phyloP scores from a whole-genome alignment of 2,113 vertebrate genomes.

The Castor canadensis region DNA sequence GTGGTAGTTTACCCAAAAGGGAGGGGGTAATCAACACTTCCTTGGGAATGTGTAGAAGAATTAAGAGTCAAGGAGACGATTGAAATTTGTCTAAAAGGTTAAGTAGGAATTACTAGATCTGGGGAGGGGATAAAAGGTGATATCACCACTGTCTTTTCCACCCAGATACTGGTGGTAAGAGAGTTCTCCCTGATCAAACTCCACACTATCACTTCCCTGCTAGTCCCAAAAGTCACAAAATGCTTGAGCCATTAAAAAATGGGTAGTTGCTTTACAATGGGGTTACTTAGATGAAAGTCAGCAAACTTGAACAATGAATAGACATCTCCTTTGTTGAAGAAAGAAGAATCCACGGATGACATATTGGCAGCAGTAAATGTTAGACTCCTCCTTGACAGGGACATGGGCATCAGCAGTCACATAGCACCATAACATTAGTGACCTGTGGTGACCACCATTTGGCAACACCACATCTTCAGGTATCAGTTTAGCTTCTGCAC shows the following conservation, averaged over 20 bases:
- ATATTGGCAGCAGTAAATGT: background rate
- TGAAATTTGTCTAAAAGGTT: background rate
- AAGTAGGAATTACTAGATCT: background rate
- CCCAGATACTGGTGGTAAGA: background rate
- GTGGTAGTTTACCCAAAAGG: background rate
- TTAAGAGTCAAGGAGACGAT: background rate
- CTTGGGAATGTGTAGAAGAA: background rate
- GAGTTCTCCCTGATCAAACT: background rate
- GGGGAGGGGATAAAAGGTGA: background rate
- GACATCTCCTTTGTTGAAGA: background rate
- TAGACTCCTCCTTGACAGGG: background rate
- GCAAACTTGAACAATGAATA: background rate
- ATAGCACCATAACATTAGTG: background rate
- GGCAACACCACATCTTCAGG: background rate
- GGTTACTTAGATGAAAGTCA: background rate
- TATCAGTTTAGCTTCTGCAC: background rate
- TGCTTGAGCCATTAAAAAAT: background rate
- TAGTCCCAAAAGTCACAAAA: background rate
- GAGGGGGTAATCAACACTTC: background rate
- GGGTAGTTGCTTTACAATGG: background rate
- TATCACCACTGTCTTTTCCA: background rate
- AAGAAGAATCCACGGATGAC: background rate
- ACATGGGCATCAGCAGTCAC: background rate
- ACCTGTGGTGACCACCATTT: background rate
- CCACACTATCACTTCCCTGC: background rate